Percentiles rank a stretch among this genome's conserved stretches.
phyloP scores from a whole-genome alignment of 1,140 invertebrate genomes.

The Vollenhovia emeryi region DNA sequence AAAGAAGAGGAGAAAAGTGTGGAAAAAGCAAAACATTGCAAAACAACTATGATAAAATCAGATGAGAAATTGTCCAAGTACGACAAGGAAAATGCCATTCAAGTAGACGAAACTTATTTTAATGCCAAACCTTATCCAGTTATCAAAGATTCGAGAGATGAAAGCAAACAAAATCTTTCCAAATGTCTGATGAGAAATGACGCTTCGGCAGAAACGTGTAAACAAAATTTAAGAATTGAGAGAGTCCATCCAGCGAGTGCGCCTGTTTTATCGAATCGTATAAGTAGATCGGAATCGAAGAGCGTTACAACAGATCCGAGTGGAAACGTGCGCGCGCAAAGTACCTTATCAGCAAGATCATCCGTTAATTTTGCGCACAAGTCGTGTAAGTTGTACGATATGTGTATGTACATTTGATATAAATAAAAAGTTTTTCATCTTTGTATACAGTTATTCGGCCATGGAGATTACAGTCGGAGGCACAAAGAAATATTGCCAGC shows the following conservation, averaged over 20 bases:
- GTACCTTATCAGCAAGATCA: slow-evolving; percentile 70
- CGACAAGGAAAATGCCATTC: neutral
- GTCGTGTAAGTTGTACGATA: slow-evolving; percentile 75
- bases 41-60: neutral
- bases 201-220: neutral
- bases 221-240: slow-evolving; percentile 4
- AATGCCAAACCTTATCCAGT: slow-evolving; percentile 8
- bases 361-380: slow-evolving; percentile 66
- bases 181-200: slow-evolving; percentile 7
- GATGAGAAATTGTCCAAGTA: neutral
- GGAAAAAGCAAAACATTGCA: neutral
- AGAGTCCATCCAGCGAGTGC: slow-evolving; percentile 57
- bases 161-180: neutral
- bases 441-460: slow-evolving; percentile 84
- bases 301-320: slow-evolving; percentile 69
- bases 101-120: neutral
- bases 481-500: slow-evolving; percentile 65
- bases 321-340: slow-evolving; percentile 54
- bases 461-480: slow-evolving; percentile 79
- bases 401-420: neutral
- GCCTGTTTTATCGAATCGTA: slow-evolving; percentile 41
- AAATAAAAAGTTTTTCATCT: no score
- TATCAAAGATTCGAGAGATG: neutral
- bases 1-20: slow-evolving; percentile 67
- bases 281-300: slow-evolving; percentile 58